Conservation (phyloP, 2,797 vertebrate species). For the Sebastolobus alascanus region DNA sequence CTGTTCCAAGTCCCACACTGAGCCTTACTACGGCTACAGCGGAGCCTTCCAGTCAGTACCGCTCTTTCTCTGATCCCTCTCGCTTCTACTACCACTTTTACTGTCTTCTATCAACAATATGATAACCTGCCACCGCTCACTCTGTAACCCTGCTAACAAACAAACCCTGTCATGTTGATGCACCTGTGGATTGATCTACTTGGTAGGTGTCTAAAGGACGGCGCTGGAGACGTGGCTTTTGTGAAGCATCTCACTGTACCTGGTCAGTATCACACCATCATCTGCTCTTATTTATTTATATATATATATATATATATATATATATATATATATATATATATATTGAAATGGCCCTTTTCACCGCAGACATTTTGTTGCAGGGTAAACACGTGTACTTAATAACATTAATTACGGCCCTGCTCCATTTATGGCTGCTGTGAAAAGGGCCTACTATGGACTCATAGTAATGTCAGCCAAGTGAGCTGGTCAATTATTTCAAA, state of each 20-base stretch:
- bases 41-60: too few species aligned
- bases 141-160: not conserved
- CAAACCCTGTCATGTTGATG: not conserved
- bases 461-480: not conserved
- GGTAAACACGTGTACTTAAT: too few species aligned
- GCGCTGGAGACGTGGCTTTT: constrained; percentile 91
- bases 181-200: not conserved
- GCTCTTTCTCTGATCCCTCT: too few species aligned
- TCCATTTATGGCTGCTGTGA: too few species aligned
- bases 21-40: constrained; percentile 85
- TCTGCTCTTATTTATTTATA: too few species aligned
- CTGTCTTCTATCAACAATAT: not conserved
- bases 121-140: not conserved
- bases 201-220: constrained; percentile 89
- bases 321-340: too few species aligned
- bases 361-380: too few species aligned
- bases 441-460: not conserved
- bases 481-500: not conserved
- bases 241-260: constrained; percentile 89
- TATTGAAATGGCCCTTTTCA: not conserved
- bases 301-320: too few species aligned
- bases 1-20: constrained; percentile 82
- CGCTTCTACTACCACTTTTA: not conserved
- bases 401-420: too few species aligned
- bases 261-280: constrained; percentile 78